Base-by-base conservation (phyloP, 2,888 invertebrate species). In the Melangyna quadrimaculata region DNA sequence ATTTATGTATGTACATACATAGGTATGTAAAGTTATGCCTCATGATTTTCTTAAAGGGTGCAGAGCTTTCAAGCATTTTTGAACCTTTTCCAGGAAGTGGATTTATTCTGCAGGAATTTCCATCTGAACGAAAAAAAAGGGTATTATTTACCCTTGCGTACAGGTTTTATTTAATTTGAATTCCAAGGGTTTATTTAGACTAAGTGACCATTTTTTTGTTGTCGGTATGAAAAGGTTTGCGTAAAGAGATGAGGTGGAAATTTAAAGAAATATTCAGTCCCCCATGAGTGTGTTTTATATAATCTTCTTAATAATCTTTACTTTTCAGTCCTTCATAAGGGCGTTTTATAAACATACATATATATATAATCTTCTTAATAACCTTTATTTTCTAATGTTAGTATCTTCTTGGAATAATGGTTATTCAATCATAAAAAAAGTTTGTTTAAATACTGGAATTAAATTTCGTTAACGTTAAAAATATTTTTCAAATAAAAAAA, bases 41-140 rank as follows among this genome's bases (percentile, higher is more conserved):
- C 35, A 67, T 67, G 32, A 51, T 67, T 51, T 67, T 35, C 65
- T 48, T 48, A 9, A 65, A 48, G 65, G 65, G 8, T 29, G 10
- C n/a, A n/a, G 17, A 45, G 19, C 29, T 29, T 45, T 65, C 12
- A 32, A 29, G 19, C 29, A 32, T 29, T 32, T 65, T 29, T 24
- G 19, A 65, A 65, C 14, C 65, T 29, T 65, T 45, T 65, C 2
- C 7, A 32, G 19, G 45, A 63, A 43, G 40, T 63, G 40, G 43
- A 17, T 63, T 6, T 63, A 63, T 43, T 27, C n/a, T 5, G 9
- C 37, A 37, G 37, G 22, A 22, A 61, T 61, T 61, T 43, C 10
- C 10, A 2, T 10, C 29, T 27, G n/a, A 53, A 55, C 43, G 24
- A 9, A 6, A 3, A 55, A 57, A 57, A 57, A 57, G 2, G 17